Base-by-base conservation (phyloP, 2,797 vertebrate species). In the Aotus griseimembra region DNA sequence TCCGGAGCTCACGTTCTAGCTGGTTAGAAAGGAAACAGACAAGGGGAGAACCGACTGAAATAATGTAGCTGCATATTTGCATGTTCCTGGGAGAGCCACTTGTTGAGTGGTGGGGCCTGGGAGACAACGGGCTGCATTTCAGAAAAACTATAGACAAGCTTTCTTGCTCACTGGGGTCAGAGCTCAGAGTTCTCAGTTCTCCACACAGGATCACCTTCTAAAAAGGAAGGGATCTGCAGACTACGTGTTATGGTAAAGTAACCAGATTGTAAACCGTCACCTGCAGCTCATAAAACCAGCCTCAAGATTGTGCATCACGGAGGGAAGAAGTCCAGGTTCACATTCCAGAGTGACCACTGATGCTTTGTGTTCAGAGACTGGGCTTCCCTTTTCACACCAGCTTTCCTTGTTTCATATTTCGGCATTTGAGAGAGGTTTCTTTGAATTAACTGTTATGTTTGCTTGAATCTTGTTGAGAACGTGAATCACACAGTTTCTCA, bases 191-290 rank as follows among this genome's bases (percentile, higher is more conserved):
- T 39, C 46, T 75, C 22, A 15, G 22, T 17, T 11, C 76, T 41
- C 20, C 41, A 13, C 0, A 1, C 15, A 0, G 0, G 9, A 3
- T 15, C 33, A 12, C 36, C 55, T 82, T 41, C 72, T 41, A 20
- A 48, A 57, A 75, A 12, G 4, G 0, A 30, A 50, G 20, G n/a
- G 46, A 2, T 9, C 33, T 22, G 15, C 26, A 20, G 1, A 2
- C 2, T 26, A 30, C 0, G 0, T 0, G 1, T 36, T 5, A 8
- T 5, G 1, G 13, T 1, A 0, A 26, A 33, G 58, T 12, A 24
- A 17, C 26, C 0, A 1, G 39, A 1, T 1, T 13, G 3, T 20
- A 26, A 39, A 26, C 2, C 0, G 15, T 9, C 70, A 44, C 44
- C 1, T 0, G 2, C 17, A 17, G 1, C 5, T 61, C 12, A 1